phyloP scores from a whole-genome alignment of 2,113 vertebrate genomes.

The Apistogramma diplotaenia region DNA sequence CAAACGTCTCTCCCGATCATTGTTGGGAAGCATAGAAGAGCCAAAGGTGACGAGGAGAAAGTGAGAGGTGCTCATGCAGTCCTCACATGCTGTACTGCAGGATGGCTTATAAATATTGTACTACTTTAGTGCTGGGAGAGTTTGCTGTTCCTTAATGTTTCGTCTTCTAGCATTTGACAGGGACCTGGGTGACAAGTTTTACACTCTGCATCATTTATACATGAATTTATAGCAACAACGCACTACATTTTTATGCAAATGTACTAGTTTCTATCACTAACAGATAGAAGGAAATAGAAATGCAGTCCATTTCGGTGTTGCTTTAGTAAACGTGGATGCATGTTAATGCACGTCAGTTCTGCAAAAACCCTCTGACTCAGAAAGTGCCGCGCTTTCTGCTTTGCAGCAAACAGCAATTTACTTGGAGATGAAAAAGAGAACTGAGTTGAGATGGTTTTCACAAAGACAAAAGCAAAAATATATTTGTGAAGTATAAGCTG shows the following conservation, averaged over 20 bases:
- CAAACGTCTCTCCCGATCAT: constrained; percentile 53
- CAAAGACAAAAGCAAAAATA: not conserved
- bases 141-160: constrained; percentile 31
- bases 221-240: constrained; percentile 27
- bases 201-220: constrained; percentile 28
- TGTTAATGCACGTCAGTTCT: not conserved
- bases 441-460: not conserved
- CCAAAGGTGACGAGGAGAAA: not conserved
- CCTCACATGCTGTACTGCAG: not conserved
- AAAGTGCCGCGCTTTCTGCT: not conserved
- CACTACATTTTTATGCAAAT: constrained; percentile 17
- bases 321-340: not conserved
- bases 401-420: not conserved
- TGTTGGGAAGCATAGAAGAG: constrained; percentile 10
- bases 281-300: not conserved
- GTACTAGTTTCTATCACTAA: not conserved
- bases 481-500: not conserved
- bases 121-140: not conserved
- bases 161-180: constrained; percentile 5
- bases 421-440: not conserved
- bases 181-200: constrained; percentile 26
- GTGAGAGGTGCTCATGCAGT: constrained; percentile 12
- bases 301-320: not conserved
- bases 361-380: not conserved
- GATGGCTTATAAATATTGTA: constrained; percentile 38